phyloP scores from a whole-genome alignment of 2,113 vertebrate species.

The Pteropus alecto region DNA sequence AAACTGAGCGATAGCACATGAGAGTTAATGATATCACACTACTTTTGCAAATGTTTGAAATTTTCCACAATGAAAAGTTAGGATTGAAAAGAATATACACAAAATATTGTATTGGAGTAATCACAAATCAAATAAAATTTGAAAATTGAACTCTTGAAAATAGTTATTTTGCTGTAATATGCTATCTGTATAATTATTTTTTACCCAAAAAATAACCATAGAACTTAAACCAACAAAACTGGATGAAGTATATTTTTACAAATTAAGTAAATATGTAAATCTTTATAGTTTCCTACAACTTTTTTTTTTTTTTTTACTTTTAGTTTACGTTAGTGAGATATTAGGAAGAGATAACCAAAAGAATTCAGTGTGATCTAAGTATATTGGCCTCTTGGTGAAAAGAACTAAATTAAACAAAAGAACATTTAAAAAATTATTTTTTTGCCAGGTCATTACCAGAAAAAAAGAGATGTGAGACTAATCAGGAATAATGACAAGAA shows the following conservation, averaged over 20 bases:
- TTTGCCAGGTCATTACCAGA: constrained; percentile 40
- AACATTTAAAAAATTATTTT: constrained; percentile 56
- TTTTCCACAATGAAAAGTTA: neutral
- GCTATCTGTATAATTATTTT: neutral
- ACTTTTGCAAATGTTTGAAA: neutral
- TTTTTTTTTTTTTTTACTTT: neutral
- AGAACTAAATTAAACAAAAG: constrained; percentile 43
- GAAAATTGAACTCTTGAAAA: neutral
- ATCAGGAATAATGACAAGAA: constrained; percentile 47
- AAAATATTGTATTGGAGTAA: neutral
- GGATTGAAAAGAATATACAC: neutral
- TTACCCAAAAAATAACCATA: neutral
- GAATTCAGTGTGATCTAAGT: constrained; percentile 11
- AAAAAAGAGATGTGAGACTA: constrained; percentile 47
- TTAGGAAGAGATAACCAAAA: constrained; percentile 28
- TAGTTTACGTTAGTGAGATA: neutral
- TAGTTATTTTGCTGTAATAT: neutral
- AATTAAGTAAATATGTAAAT: constrained; percentile 10
- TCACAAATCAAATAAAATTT: neutral
- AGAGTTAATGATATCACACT: neutral
- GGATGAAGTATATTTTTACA: neutral
- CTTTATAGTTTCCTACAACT: neutral
- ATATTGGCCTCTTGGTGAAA: neutral
- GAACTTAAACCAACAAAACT: constrained; percentile 24
- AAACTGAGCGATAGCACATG: neutral